Base-by-base conservation (phyloP, 2,113 vertebrate genomes). In the Scatophagus argus region DNA sequence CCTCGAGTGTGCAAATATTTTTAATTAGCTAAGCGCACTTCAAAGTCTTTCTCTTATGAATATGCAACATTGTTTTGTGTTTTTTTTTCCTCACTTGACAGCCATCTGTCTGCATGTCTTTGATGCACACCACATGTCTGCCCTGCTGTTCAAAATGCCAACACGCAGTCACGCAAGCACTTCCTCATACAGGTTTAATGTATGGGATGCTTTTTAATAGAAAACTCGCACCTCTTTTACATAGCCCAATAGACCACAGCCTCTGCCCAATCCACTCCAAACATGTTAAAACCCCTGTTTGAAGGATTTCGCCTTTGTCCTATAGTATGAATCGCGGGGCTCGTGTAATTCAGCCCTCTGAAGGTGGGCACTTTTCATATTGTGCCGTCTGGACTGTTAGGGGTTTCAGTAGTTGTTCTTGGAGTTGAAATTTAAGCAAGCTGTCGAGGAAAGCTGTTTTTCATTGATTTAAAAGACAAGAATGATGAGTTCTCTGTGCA, bases 11-110 rank as follows among this genome's bases (percentile, higher is more conserved):
- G 90, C 88, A 85, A 90, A 87, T 90, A 87, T 74, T 85, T 89
- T 83, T 74, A 85, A 93, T 92, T 80, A 87, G 77, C 84, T 89
- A 89, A 91, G 90, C 75, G 12, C 55, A 92, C 89, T 92, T 93
- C 91, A 94, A 94, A 94, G 93, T 64, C 63, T 85, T 73, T 47
- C 36, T 64, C 76, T 87, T 67, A 93, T 94, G 83, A 91, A 94
- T 94, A 94, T 94, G 74, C 81, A 90, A 64, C 19, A 11, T 83
- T 77, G 73, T 55, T 81, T 89, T 90, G 81, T 90, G 36, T 58
- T 69, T 79, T 73, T 54, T 41, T 29, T 61, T 65, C 36, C 46
- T 61, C 56, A 13, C 66, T 77, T 80, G 87, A 90, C 92, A 89
- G 83, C 89, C 91, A 88, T 92, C 91, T 93, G 92, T 92, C 84